Percentiles rank a stretch among this genome's conserved stretches.
Evolutionary conservation across 2,113 vertebrate species (phyloP).

Genomic region (Vimba vimba): DNA sequence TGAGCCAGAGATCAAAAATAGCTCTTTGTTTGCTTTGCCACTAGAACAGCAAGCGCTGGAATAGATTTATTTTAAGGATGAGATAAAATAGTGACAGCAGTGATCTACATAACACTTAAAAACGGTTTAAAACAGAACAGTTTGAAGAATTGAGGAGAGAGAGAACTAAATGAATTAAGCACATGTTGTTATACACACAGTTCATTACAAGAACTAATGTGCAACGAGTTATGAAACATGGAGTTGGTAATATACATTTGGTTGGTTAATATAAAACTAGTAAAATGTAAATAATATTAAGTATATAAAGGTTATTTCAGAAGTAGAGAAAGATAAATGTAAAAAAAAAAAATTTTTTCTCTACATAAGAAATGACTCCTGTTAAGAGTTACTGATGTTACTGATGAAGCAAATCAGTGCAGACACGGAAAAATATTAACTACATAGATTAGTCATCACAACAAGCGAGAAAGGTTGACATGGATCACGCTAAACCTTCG

Average conservation of each 20-base stretch:
- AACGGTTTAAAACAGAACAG: neutral
- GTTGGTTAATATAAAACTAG: no score
- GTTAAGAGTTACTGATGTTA: no score
- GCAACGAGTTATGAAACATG: neutral
- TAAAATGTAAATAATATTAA: no score
- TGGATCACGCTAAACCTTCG: no score
- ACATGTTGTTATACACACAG: neutral
- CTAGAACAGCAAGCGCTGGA: slow-evolving; percentile 5
- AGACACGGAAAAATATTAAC: no score
- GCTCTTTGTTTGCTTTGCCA: slow-evolving; percentile 59
- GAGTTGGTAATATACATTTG: neutral
- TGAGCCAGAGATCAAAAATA: slow-evolving; percentile 61
- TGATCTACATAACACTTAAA: slow-evolving; percentile 20
- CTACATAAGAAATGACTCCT: no score
- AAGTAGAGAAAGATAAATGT: no score
- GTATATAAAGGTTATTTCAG: no score
- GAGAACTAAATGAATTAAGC: neutral
- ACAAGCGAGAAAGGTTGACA: no score
- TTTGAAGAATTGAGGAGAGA: neutral
- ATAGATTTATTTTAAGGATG: neutral
- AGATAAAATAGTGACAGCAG: neutral
- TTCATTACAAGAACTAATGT: neutral
- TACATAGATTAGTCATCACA: no score
- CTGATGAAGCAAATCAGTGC: no score
- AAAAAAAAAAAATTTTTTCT: no score